Conservation (phyloP, 2,888 invertebrate genomes). For the Epinotia nisella region DNA sequence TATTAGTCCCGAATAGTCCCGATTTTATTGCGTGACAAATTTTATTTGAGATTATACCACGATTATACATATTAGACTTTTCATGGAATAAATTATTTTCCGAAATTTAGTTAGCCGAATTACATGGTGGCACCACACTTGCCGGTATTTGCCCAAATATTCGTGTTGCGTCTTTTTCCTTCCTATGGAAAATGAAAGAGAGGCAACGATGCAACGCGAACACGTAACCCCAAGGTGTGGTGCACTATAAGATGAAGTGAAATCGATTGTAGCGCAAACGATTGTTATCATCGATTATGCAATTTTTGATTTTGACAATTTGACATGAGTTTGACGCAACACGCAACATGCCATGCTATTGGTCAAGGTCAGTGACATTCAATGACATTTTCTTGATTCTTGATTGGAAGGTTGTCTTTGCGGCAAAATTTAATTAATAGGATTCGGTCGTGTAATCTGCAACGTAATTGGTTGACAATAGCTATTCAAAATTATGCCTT, state of each 20-base stretch:
- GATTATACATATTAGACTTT: neutral
- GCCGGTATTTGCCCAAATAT: too few species aligned
- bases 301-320: neutral
- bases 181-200: too few species aligned
- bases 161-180: too few species aligned
- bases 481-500: neutral
- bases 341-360: neutral
- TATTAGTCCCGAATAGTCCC: too few species aligned
- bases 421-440: neutral
- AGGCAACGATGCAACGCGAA: too few species aligned
- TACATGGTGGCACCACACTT: too few species aligned
- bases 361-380: constrained; percentile 38
- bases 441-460: neutral
- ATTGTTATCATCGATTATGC: constrained; percentile 6
- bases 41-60: too few species aligned
- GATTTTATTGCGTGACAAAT: too few species aligned
- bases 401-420: constrained; percentile 14
- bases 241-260: neutral
- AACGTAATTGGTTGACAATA: neutral
- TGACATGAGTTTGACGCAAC: constrained; percentile 1
- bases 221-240: too few species aligned
- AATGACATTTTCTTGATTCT: constrained; percentile 19
- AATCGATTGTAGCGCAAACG: constrained; percentile 12
- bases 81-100: neutral
- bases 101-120: neutral